Evolutionary conservation across 2,888 invertebrate species (phyloP).

Genomic region (Hyles lineata): DNA sequence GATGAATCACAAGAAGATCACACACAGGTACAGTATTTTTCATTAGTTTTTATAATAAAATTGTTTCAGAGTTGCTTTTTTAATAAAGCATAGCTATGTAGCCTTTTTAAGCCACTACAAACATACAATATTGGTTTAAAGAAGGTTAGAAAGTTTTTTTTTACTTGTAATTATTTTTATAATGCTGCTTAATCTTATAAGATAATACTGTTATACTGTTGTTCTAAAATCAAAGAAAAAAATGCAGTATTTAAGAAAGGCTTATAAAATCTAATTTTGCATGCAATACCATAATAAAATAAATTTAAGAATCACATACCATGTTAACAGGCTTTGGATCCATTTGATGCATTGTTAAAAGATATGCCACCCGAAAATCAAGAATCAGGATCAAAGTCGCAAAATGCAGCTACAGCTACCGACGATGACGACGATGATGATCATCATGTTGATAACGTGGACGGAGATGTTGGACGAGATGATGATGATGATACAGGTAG

Average conservation of each 20-base stretch:
- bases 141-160: too few relatives aligned
- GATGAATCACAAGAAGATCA: constrained; percentile 78
- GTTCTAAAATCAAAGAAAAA: too few relatives aligned
- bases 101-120: too few relatives aligned
- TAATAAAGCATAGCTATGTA: too few relatives aligned
- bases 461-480: constrained; percentile 50
- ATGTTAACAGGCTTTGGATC: constrained; percentile 71
- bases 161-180: too few relatives aligned
- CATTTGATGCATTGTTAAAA: constrained; percentile 78
- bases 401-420: constrained; percentile 48
- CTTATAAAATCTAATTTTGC: too few relatives aligned
- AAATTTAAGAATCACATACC: not conserved
- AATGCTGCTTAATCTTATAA: too few relatives aligned
- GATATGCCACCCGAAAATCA: constrained; percentile 57
- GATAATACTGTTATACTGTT: too few relatives aligned
- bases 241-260: too few relatives aligned
- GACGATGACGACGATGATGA: constrained; percentile 71
- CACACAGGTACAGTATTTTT: constrained; percentile 64
- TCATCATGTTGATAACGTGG: constrained; percentile 53
- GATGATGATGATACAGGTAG: constrained; percentile 60
- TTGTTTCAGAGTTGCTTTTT: too few relatives aligned
- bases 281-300: not conserved
- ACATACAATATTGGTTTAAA: too few relatives aligned
- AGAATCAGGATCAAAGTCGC: constrained; percentile 50
- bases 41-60: not conserved